These are phyloP conservation scores for Caenorhabditis auriculariae DNA, from an alignment of 2,888 invertebrate species.

Conservation along the genomic window DNA sequence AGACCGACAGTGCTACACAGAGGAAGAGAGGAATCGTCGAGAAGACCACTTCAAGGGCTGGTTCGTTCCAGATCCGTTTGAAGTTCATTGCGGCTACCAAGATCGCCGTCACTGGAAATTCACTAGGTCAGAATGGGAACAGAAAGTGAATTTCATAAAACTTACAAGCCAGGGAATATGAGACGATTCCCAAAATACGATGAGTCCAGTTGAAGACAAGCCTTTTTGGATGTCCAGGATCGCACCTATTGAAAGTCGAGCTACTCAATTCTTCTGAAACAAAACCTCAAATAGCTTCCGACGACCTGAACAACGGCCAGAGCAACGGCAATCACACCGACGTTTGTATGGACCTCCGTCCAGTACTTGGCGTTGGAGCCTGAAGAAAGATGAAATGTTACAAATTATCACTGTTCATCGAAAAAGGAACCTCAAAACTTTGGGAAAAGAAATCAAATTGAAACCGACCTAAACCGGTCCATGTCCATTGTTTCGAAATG, in stretches of 20 bases:
- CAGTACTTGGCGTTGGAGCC: constrained; percentile 25
- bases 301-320: constrained; percentile 34
- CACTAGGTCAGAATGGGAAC: background rate
- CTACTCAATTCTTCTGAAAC: background rate
- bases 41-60: constrained; percentile 30
- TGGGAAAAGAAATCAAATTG: background rate
- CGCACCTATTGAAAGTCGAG: constrained; percentile 22
- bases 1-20: constrained; percentile 11
- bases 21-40: constrained; percentile 19
- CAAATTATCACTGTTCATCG: background rate
- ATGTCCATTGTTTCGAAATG: constrained; percentile 30
- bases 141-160: background rate
- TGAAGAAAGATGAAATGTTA: background rate
- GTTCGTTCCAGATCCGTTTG: constrained; percentile 35
- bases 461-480: constrained; percentile 25
- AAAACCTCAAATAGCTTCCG: constrained; percentile 25
- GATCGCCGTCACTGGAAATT: constrained; percentile 20
- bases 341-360: constrained; percentile 32
- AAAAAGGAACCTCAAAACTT: background rate
- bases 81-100: constrained; percentile 36
- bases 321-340: constrained; percentile 32
- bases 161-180: constrained; percentile 19
- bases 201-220: constrained; percentile 32
- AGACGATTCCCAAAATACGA: constrained; percentile 16
- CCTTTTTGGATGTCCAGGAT: constrained; percentile 18